Conservation (phyloP, 2,888 invertebrate genomes). For the Anthrax anthrax region DNA sequence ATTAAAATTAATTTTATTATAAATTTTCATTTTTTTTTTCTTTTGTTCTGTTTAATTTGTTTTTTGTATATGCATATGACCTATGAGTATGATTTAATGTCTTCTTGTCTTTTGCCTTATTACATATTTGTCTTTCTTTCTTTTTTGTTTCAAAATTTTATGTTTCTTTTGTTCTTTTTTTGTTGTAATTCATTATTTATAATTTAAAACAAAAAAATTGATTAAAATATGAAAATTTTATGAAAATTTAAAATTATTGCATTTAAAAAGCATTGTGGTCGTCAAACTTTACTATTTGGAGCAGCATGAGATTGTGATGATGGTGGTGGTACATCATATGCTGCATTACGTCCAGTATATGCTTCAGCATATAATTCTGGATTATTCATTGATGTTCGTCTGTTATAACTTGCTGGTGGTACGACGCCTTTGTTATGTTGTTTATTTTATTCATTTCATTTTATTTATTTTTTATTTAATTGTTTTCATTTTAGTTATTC, state of each 20-base stretch:
- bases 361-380: constrained; percentile 31
- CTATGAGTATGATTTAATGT: too few species aligned
- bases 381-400: constrained; percentile 27
- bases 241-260: background rate
- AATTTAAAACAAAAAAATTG: background rate
- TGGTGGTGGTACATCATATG: constrained; percentile 27
- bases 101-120: background rate
- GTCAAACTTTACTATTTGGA: constrained; percentile 24
- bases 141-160: too few species aligned
- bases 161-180: background rate
- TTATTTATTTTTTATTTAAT: background rate
- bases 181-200: background rate
- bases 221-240: background rate
- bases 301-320: background rate
- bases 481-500: background rate
- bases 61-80: background rate
- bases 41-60: constrained; percentile 1
- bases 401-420: constrained; percentile 34
- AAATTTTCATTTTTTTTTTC: constrained; percentile 2
- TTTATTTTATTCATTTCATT: background rate
- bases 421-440: constrained; percentile 24
- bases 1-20: too few species aligned
- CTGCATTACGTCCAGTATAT: constrained; percentile 24
- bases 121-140: background rate
- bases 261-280: constrained; percentile 18